phyloP scores from a whole-genome alignment of 2,888 invertebrate species.

The Drosophila merina region DNA sequence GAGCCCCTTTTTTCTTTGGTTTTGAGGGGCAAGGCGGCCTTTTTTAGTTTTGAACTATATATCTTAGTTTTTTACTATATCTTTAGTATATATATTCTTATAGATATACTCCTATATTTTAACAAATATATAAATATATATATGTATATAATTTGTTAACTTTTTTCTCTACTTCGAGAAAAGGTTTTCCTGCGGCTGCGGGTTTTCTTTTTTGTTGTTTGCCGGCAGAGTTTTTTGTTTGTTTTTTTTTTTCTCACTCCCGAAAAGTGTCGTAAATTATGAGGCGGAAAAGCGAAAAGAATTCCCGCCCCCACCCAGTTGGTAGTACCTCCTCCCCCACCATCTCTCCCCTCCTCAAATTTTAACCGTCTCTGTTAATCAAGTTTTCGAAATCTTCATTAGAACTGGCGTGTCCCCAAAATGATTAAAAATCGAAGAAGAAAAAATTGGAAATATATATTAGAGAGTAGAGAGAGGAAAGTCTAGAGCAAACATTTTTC shows the following conservation, averaged over 20 bases:
- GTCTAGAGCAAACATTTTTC: conserved; percentile 29
- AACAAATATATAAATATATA: background rate
- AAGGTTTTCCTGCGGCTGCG: conserved; percentile 9
- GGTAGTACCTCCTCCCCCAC: background rate
- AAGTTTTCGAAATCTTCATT: conserved; percentile 74
- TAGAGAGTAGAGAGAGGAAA: background rate
- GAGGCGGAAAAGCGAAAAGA: conserved; percentile 41
- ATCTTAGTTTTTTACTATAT: conserved; percentile 3
- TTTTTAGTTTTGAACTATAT: conserved; percentile 71
- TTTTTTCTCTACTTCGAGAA: background rate
- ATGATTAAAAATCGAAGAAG: conserved; percentile 25
- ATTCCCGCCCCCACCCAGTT: background rate
- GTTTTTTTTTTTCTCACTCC: conserved; percentile 49
- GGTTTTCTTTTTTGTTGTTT: conserved; percentile 47
- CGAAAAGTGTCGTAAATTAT: conserved; percentile 72
- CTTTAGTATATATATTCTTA: background rate
- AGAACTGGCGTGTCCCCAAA: conserved; percentile 55
- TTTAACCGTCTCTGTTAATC: conserved; percentile 58
- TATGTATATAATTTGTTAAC: background rate
- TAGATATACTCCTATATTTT: too few relatives aligned
- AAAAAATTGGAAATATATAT: conserved; percentile 27
- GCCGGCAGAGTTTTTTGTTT: conserved; percentile 42
- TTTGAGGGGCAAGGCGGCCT: conserved; percentile 58
- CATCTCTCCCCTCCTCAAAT: background rate
- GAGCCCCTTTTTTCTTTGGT: conserved; percentile 59